Evolutionary conservation across 64 coral and sea anemone genomes (phyloP).

Genomic region (Pachyseris speciosa): DNA sequence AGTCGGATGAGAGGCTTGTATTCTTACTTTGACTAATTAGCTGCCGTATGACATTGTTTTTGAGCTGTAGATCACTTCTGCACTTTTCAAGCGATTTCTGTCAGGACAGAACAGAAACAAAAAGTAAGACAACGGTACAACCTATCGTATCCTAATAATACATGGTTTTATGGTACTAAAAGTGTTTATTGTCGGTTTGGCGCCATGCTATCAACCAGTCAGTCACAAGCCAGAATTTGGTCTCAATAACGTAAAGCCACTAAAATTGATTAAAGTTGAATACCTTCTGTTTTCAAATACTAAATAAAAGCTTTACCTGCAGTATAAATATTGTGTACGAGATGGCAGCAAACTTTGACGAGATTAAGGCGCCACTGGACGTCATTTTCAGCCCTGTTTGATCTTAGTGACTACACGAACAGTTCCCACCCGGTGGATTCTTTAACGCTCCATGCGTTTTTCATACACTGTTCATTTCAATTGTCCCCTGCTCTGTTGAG

Average conservation of each 20-base stretch:
- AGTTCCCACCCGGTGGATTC: background rate
- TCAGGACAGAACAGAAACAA: background rate
- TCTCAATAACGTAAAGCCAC: background rate
- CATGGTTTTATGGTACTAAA: too few species aligned
- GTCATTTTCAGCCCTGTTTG: background rate
- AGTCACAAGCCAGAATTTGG: too few species aligned
- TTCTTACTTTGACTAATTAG: constrained; percentile 5
- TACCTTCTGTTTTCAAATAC: background rate
- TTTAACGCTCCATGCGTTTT: background rate
- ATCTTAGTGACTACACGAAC: background rate
- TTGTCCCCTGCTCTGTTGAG: too few species aligned
- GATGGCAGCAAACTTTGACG: background rate
- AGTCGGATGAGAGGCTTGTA: background rate
- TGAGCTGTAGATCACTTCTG: constrained; percentile 22
- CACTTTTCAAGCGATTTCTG: constrained; percentile 34
- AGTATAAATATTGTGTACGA: background rate
- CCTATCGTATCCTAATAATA: background rate
- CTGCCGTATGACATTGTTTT: constrained; percentile 20
- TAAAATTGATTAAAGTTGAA: background rate
- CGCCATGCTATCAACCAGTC: too few species aligned
- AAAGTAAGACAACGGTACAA: background rate
- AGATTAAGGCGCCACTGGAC: background rate
- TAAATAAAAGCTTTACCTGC: background rate
- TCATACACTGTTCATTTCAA: too few species aligned
- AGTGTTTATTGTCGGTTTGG: too few species aligned